Base-by-base conservation (phyloP, 2,888 invertebrate species). In the Fragum sueziense region DNA sequence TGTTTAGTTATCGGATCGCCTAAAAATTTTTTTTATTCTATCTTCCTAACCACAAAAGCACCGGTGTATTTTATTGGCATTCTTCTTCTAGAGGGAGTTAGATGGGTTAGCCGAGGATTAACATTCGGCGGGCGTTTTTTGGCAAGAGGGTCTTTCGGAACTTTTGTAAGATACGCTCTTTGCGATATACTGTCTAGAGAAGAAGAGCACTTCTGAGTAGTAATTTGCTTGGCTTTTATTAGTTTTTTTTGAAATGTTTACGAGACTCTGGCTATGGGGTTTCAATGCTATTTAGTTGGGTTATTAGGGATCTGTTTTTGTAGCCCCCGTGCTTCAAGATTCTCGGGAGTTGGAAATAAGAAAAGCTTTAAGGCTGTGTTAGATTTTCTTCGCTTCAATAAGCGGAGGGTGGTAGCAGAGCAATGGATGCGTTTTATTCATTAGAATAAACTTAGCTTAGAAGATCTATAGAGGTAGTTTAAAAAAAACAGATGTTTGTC, bases 211-310 rank as follows among this genome's bases (percentile, higher is more conserved):
- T 11, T 3, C 25, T 57, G 4, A 3, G 25, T 11, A 4, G 33
- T 14, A 2, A 3, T 31, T 17, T 31, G 29, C 7, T 31, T 25
- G 7, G 2, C 7, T 25, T 31, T 17, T 9, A n/a, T 7, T 6
- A 6, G 25, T 7, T 57, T 62, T 33, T 9, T 20, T 33, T 62
- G 62, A 7, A 34, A 34, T 62, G 4, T 62, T 3, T 62, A 62
- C 34, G 62, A 62, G 22, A 4, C 34, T 4, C 9, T 33, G 3
- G 34, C 29, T 7, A n/a, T 62, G 6, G 17, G n/a, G 1, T 62
- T 62, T 14, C 62, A 62, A n/a, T 62, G 33, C 29, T 62, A 62
- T 62, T 7, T 62, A n/a, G 34, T 62, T 33, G 62, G 62, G 3
- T 17, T 62, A 14, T 33, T 62, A 62, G 62, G 62, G 0, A 62